phyloP scores from a whole-genome alignment of 2,888 invertebrate species.

The Steinernema scapterisci region DNA sequence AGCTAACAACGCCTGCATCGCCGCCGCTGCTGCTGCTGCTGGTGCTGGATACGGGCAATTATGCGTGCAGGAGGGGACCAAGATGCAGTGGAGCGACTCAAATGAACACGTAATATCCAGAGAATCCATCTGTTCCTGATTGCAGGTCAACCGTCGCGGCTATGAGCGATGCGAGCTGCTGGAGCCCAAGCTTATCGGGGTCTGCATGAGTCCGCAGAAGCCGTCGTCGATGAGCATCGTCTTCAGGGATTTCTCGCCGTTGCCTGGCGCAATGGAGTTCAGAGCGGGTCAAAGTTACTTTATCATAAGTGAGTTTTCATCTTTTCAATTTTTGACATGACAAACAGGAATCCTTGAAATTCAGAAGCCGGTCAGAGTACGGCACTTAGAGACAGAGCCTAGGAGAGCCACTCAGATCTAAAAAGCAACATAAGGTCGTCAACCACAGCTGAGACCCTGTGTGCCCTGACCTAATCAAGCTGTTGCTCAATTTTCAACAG shows the following conservation, averaged over 20 bases:
- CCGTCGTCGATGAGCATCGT: conserved; percentile 62
- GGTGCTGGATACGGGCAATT: not conserved
- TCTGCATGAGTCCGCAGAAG: conserved; percentile 45
- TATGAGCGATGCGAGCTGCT: conserved; percentile 51
- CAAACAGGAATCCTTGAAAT: no score
- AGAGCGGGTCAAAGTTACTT: conserved; percentile 62
- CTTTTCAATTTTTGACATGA: no score
- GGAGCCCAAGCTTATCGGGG: conserved; percentile 45
- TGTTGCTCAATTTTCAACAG: no score
- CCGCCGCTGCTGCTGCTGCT: not conserved
- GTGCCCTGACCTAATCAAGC: no score
- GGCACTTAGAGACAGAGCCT: no score
- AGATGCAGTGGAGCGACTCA: not conserved
- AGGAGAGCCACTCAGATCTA: no score
- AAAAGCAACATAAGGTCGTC: no score
- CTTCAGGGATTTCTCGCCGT: conserved; percentile 64
- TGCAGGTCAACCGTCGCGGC: conserved; percentile 35
- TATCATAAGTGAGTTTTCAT: conserved; percentile 59
- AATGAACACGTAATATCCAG: conserved; percentile 3
- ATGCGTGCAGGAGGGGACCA: no score
- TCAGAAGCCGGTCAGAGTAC: no score
- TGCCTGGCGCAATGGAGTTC: conserved; percentile 65
- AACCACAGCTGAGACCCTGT: no score
- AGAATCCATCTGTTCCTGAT: not conserved
- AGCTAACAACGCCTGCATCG: conserved; percentile 30